These are phyloP conservation scores for Epizoanthus ramosus DNA, from an alignment of 92 coral and sea anemone genomes.

Conservation along the genomic window DNA sequence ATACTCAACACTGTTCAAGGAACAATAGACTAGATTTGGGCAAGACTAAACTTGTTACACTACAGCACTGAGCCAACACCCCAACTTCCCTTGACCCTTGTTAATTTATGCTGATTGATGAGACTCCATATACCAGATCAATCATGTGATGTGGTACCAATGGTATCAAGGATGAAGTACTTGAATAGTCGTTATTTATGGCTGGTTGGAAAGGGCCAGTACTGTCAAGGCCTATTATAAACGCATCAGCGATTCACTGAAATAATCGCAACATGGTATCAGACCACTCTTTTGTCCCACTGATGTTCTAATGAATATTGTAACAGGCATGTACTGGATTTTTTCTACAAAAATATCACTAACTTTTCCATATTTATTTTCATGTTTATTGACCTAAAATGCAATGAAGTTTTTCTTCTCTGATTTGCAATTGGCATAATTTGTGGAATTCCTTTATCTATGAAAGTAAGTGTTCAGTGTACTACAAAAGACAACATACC, in stretches of 20 bases:
- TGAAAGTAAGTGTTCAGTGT: neutral
- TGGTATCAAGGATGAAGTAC: neutral
- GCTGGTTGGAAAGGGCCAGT: slow-evolving; percentile 2
- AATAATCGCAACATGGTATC: neutral
- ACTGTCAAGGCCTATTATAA: neutral
- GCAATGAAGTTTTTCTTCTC: neutral
- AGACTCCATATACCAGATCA: neutral
- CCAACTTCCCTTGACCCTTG: neutral
- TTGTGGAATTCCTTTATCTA: neutral
- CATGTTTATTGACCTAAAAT: neutral
- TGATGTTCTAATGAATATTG: slow-evolving; percentile 7
- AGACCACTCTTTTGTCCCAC: neutral
- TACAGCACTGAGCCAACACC: no score
- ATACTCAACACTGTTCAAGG: neutral
- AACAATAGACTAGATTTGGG: neutral
- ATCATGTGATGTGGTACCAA: neutral
- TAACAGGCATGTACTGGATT: neutral
- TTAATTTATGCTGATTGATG: neutral
- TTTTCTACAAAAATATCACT: neutral
- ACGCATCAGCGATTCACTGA: slow-evolving; percentile 21
- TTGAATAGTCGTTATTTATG: slow-evolving; percentile 5
- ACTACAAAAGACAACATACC: neutral
- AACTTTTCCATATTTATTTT: neutral
- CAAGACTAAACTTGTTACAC: neutral
- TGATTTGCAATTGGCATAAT: neutral